phyloP scores from a whole-genome alignment of 2,888 invertebrate species.

The Choreutis nemorana region DNA sequence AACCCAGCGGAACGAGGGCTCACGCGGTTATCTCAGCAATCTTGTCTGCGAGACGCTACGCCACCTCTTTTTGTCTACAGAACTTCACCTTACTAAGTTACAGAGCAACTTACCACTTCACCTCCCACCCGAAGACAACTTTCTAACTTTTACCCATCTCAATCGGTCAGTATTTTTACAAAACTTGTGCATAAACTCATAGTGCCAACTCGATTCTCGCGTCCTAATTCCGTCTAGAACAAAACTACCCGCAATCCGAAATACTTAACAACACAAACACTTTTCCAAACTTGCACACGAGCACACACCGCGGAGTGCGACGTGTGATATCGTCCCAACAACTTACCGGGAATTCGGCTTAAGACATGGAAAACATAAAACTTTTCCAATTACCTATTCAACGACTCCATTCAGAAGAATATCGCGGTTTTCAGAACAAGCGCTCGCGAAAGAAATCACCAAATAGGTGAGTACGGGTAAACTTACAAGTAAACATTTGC shows the following conservation, averaged over 20 bases:
- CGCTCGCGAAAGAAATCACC: constrained; percentile 61
- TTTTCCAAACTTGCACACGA: too few species aligned
- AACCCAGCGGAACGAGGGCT: constrained; percentile 25
- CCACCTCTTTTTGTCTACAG: constrained; percentile 29
- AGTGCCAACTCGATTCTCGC: constrained; percentile 9
- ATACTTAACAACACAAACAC: too few species aligned
- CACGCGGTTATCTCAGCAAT: constrained; percentile 38
- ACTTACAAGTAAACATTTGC: constrained; percentile 64
- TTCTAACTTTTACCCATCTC: constrained; percentile 17
- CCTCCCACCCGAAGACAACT: constrained; percentile 13
- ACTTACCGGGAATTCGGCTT: too few species aligned
- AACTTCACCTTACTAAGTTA: constrained; percentile 39
- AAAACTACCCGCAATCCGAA: too few species aligned
- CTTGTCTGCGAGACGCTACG: constrained; percentile 33
- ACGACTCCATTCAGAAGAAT: constrained; percentile 41
- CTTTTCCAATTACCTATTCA: constrained; percentile 59
- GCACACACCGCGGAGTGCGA: too few species aligned
- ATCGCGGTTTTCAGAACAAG: constrained; percentile 47
- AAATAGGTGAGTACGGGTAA: constrained; percentile 61
- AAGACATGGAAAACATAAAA: too few species aligned
- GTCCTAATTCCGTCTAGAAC: too few species aligned
- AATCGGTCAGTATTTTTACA: constrained; percentile 23
- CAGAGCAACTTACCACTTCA: constrained; percentile 35
- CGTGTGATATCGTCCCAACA: too few species aligned
- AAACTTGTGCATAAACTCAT: too few species aligned